Percentiles rank a stretch among this genome's conserved stretches.
These are phyloP conservation scores for Andrena chrysosceles DNA, from an alignment of 2,888 invertebrate species.

Conservation along the genomic window DNA sequence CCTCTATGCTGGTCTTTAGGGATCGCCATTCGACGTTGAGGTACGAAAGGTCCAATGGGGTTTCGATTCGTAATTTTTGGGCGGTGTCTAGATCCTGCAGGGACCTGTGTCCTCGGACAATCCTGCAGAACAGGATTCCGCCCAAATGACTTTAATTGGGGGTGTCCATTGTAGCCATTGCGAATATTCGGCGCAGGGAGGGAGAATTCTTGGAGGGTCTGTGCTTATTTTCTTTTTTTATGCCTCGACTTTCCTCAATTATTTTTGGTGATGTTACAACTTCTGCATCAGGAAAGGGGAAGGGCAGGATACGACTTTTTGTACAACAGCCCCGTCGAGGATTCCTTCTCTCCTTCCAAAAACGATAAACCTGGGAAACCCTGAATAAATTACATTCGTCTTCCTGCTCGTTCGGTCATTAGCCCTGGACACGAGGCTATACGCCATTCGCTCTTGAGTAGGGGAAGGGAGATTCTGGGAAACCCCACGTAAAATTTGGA, in stretches of 20 bases:
- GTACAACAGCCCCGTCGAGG: too few species aligned
- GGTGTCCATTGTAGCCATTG: not conserved
- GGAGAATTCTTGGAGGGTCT: not conserved
- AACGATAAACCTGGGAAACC: too few species aligned
- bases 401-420: too few species aligned
- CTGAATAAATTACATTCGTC: too few species aligned
- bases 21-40: not conserved
- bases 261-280: not conserved
- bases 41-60: not conserved
- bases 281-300: not conserved
- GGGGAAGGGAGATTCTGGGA: too few species aligned
- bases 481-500: too few species aligned
- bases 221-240: not conserved
- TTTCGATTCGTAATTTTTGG: not conserved
- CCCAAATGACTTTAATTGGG: not conserved
- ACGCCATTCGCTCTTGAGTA: too few species aligned
- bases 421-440: too few species aligned
- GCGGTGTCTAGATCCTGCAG: not conserved
- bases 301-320: too few species aligned
- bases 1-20: not conserved
- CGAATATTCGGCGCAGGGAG: not conserved
- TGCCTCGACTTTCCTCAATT: not conserved
- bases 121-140: constrained; percentile 1
- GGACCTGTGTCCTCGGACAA: not conserved
- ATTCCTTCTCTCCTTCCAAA: too few species aligned